phyloP scores from a whole-genome alignment of 1,140 invertebrate species.

The Melipona quadrifasciata region DNA sequence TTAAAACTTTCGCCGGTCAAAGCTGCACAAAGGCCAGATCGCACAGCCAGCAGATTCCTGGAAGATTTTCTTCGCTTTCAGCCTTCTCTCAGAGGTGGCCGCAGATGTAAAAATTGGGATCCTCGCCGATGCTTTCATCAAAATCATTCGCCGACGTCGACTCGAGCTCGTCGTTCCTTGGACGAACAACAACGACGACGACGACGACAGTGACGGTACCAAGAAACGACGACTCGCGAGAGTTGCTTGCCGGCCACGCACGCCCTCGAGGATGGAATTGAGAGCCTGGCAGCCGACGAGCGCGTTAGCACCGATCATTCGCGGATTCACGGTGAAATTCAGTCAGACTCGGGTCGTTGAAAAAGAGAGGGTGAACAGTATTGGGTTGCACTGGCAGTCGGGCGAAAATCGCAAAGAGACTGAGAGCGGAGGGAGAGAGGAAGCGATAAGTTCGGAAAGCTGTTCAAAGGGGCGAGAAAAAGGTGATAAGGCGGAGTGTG shows the following conservation, averaged over 20 bases:
- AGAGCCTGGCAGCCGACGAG: conserved; percentile 52
- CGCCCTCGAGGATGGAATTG: conserved; percentile 70
- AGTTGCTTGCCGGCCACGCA: conserved; percentile 45
- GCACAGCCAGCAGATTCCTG: neutral
- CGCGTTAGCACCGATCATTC: conserved; percentile 47
- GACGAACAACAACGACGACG: conserved; percentile 13
- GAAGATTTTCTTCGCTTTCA: neutral
- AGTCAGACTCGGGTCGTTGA: conserved; percentile 44
- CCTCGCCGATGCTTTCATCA: conserved; percentile 59
- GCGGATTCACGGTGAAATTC: conserved; percentile 49
- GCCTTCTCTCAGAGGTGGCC: neutral
- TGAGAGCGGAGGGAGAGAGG: neutral
- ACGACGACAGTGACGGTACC: neutral
- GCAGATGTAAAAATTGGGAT: neutral
- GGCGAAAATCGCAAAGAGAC: conserved; percentile 30
- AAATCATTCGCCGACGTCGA: conserved; percentile 37
- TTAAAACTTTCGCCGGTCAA: neutral
- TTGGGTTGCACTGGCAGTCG: conserved; percentile 47
- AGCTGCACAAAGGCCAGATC: too few species aligned
- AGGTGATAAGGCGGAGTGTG: neutral
- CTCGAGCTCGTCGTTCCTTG: conserved; percentile 53
- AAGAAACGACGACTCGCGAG: conserved; percentile 41
- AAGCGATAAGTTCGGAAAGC: neutral
- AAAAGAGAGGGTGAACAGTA: conserved; percentile 49
- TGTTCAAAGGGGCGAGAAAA: neutral